Base-by-base conservation (phyloP, 2,888 invertebrate species). In the Crepidodera aurea region DNA sequence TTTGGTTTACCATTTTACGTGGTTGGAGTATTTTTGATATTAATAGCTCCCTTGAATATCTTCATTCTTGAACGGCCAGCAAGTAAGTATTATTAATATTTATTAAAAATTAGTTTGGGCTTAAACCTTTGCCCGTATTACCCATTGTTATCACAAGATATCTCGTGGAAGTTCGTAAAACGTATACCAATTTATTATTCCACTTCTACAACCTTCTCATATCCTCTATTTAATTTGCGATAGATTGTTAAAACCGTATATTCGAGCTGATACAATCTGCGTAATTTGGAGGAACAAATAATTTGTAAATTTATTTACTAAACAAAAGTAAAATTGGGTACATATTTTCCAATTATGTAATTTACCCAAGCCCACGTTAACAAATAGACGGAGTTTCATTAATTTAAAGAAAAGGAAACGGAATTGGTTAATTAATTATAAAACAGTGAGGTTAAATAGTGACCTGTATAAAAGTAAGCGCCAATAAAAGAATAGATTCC, bases 1-100 rank as follows among this genome's bases (percentile, higher is more conserved):
- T 92, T 90, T 82, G 87, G 89, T 57, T 80, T 92, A 72, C 92
- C 92, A 69, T 93, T 93, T 81, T 90, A 88, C 80, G 84, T 86
- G 64, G 84, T 91, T 60, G 92, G 92, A 67, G 75, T 85, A 15
- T 79, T 88, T 59, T 88, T 90, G 84, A 80, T 90, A 15, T 63
- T 86, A 22, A 84, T 86, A 18, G 87, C 89, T 29, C 89, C 90
- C 1, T 79, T 90, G 66, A 89, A 87, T 77, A 83, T 82, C 72
- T 84, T 82, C 69, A 78, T 89, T 51, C 81, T 90, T 12, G 86
- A 87, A 19, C 81, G 85, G 60, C 84, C 85, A 71, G 84, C 84
- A 77, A 87, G 88, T 88, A 80, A 81, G 76, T 74, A 66, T n/a
- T n/a, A n/a, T n/a, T 69, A 15, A 18, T 4, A 12, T 25, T 19